Evolutionary conservation across 2,888 invertebrate species (phyloP).

Genomic region (Drosophila monieri): DNA sequence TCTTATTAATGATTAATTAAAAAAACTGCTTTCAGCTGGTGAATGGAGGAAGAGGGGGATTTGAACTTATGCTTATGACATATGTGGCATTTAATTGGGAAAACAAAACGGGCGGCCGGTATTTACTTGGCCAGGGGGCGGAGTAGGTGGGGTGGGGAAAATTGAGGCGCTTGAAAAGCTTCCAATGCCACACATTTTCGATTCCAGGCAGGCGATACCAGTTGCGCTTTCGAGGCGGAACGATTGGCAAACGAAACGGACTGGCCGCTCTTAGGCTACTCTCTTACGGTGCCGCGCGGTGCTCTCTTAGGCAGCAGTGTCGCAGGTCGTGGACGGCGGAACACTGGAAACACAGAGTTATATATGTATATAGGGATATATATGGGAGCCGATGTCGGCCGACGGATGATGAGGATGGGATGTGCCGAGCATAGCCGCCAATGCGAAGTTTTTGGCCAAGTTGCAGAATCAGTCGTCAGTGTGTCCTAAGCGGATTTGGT

Average conservation of each 20-base stretch:
- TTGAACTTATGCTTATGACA: slow-evolving; percentile 56
- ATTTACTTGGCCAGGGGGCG: slow-evolving; percentile 18
- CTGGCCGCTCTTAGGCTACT: slow-evolving; percentile 32
- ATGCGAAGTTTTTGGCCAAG: slow-evolving; percentile 58
- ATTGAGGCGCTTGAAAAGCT: slow-evolving; percentile 42
- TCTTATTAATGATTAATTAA: slow-evolving; percentile 75
- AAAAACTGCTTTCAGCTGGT: slow-evolving; percentile 58
- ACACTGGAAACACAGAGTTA: neutral
- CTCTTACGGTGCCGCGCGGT: slow-evolving; percentile 40
- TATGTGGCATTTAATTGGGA: slow-evolving; percentile 77
- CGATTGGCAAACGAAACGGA: slow-evolving; percentile 56
- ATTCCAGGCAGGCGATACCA: slow-evolving; percentile 56
- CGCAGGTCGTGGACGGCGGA: slow-evolving; percentile 34
- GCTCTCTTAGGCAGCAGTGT: slow-evolving; percentile 34
- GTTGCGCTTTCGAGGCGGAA: slow-evolving; percentile 65
- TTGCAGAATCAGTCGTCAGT: slow-evolving; percentile 80
- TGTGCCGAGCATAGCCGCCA: slow-evolving; percentile 29
- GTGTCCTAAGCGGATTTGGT: slow-evolving; percentile 80
- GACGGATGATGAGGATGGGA: slow-evolving; percentile 23
- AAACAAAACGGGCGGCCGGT: slow-evolving; percentile 64
- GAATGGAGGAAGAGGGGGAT: neutral
- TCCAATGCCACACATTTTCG: slow-evolving; percentile 71
- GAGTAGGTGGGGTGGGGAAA: neutral
- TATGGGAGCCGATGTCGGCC: slow-evolving; percentile 30
- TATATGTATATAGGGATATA: neutral